phyloP scores from a whole-genome alignment of 2,888 invertebrate genomes.

The Luffia ferchaultella region DNA sequence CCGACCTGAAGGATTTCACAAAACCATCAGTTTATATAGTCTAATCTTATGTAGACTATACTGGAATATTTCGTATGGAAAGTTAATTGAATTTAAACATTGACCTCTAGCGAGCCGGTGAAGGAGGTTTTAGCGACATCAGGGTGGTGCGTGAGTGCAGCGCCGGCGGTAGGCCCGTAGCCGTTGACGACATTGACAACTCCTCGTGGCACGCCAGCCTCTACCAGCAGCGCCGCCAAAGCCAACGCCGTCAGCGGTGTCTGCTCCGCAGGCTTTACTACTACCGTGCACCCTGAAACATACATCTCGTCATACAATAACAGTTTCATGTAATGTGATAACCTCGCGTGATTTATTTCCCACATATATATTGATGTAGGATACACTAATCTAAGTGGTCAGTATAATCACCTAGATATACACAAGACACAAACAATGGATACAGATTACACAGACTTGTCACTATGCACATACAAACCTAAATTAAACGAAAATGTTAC shows the following conservation, averaged over 20 bases:
- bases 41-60: constrained; percentile 2
- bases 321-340: no score
- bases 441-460: no score
- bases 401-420: no score
- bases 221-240: constrained; percentile 78
- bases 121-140: constrained; percentile 90
- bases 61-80: constrained; percentile 6
- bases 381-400: no score
- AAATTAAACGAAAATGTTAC: no score
- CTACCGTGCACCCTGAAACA: constrained; percentile 73
- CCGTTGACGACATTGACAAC: constrained; percentile 91
- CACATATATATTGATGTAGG: no score
- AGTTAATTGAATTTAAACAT: constrained; percentile 35
- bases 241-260: constrained; percentile 89
- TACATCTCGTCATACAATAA: no score
- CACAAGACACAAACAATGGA: no score
- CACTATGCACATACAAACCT: no score
- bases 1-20: constrained; percentile 43
- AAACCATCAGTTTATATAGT: background rate
- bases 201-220: constrained; percentile 90
- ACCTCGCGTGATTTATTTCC: no score
- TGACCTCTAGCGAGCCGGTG: constrained; percentile 51
- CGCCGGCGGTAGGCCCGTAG: constrained; percentile 78
- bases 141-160: constrained; percentile 73
- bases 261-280: constrained; percentile 94